Evolutionary conservation across 2,113 vertebrate genomes (phyloP).

Genomic region (Bucco capensis): DNA sequence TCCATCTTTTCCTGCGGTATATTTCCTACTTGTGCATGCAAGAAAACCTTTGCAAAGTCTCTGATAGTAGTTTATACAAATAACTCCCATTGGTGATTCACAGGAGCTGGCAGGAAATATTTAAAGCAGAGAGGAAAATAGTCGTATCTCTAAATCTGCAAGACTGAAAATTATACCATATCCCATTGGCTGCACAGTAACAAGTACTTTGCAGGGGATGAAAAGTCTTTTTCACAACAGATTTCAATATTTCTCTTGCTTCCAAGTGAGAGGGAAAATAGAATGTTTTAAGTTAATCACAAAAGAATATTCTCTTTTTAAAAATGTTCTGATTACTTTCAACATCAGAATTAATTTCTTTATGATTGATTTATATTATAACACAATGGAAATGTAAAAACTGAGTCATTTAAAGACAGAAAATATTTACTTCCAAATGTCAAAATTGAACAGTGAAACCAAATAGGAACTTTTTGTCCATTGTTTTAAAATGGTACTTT

Average conservation of each 20-base stretch:
- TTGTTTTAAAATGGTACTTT: neutral
- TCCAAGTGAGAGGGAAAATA: neutral
- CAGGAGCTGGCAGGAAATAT: neutral
- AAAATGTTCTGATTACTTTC: neutral
- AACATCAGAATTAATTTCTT: neutral
- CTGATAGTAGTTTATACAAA: neutral
- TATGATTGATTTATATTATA: neutral
- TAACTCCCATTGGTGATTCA: neutral
- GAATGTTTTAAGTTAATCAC: neutral
- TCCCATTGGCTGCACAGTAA: neutral
- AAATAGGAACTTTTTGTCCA: neutral
- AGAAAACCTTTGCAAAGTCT: neutral
- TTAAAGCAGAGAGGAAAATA: neutral
- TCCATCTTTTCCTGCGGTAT: neutral
- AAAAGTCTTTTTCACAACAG: neutral
- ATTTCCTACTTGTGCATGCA: neutral
- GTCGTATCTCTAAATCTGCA: neutral
- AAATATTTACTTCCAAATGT: neutral
- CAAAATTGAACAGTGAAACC: neutral
- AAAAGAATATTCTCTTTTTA: neutral
- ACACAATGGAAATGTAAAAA: neutral
- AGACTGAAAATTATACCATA: neutral
- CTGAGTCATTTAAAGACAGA: neutral
- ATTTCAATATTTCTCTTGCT: neutral
- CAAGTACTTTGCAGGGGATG: neutral